Percentiles rank a stretch among this genome's conserved stretches.
phyloP scores from a whole-genome alignment of 2,888 invertebrate species.

The Limnephilus lunatus region DNA sequence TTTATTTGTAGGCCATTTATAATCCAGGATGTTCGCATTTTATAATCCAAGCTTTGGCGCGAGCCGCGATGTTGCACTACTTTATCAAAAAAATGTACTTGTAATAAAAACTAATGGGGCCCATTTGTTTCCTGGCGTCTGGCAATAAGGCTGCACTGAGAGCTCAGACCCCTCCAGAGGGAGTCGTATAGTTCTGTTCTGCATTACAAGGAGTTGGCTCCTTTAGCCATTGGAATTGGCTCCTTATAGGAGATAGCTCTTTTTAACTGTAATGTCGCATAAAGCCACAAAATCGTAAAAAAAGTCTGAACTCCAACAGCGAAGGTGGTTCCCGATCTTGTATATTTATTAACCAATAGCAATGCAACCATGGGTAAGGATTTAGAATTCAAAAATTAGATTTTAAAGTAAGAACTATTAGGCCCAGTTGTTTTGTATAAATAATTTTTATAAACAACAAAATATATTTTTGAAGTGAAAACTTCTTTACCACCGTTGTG shows the following conservation, averaged over 20 bases:
- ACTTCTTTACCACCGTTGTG: too few species aligned
- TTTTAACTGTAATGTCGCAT: not conserved
- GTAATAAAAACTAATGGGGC: conserved; percentile 38
- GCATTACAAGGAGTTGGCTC: not conserved
- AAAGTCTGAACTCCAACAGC: too few species aligned
- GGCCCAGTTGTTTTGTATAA: too few species aligned
- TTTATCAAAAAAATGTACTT: conserved; percentile 32
- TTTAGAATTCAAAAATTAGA: too few species aligned
- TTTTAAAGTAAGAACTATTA: too few species aligned
- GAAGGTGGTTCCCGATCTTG: too few species aligned
- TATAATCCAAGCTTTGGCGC: not conserved
- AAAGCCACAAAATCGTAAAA: not conserved
- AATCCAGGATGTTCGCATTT: not conserved
- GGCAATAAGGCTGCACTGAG: conserved; percentile 34
- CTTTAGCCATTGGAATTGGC: not conserved
- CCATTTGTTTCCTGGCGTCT: conserved; percentile 22
- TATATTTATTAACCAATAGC: too few species aligned
- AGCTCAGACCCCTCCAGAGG: not conserved
- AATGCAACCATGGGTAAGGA: too few species aligned
- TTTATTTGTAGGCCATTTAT: not conserved
- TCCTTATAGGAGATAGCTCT: not conserved
- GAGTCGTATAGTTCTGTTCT: not conserved
- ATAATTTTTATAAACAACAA: too few species aligned
- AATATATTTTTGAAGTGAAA: too few species aligned
- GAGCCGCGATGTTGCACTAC: not conserved